Base-by-base conservation (phyloP, 2,797 vertebrate species). In the Buceros bicornis region DNA sequence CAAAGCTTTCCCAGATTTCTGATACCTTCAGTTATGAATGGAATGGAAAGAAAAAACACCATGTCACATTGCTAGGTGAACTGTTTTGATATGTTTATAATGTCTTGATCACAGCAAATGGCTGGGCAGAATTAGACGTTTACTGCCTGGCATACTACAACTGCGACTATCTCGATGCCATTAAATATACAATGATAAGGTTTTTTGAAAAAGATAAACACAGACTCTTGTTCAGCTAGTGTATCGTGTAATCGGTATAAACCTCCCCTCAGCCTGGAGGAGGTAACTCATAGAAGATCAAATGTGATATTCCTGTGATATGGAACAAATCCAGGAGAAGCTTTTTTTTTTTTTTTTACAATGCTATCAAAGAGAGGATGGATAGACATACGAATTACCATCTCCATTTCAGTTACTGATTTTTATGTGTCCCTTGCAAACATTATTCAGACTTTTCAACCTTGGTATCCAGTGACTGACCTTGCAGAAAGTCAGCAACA, bases 1-100 rank as follows among this genome's bases (percentile, higher is more conserved):
- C 6, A 3, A 13, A 97, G 64, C 54, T 84, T 95, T 90, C 93
- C 96, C 88, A 92, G 65, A 57, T 84, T 89, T 70, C 65, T 80
- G 51, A 97, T 80, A 29, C 81, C 67, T 87, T 96, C 67, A 65
- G 77, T 92, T 97, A 74, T 40, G 31, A 96, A 94, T 12, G 28
- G 57, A 64, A 48, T 19, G 43, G 57, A 78, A 91, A 57, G 10
- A 20, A 57, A 20, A 21, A 67, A 51, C 56, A 82, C 21, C 20
- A 62, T 16, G 21, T 73, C 37, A 78, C 1, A 1, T 22, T 87
- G 14, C 22, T 69, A 89, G 22, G n/a, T 62, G 43, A 58, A 65
- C 11, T 62, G 8, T 66, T 91, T 70, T 87, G 51, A 4, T 47
- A 24, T 21, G n/a, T 43, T 84, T 77, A 33, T 51, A 51, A 67